Percentiles rank a stretch among this genome's conserved stretches.
Evolutionary conservation across 2,797 vertebrate species (phyloP).

Genomic region (Psittacula echo): DNA sequence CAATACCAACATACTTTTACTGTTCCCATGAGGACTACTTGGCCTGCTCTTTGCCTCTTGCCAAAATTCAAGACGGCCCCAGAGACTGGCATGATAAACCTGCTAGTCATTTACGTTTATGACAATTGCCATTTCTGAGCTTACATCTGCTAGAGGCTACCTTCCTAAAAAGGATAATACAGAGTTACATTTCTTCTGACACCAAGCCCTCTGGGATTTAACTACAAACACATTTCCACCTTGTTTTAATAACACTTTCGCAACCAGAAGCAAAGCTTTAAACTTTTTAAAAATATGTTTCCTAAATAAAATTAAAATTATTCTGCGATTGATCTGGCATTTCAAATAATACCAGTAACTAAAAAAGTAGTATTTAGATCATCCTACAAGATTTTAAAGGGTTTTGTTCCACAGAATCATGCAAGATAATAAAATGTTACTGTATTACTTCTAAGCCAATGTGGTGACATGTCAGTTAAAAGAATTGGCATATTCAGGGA

Average conservation of each 20-base stretch:
- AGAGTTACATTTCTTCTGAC: background rate
- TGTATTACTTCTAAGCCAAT: background rate
- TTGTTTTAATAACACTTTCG: background rate
- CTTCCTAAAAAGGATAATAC: slow-evolving; percentile 19
- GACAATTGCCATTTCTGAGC: slow-evolving; percentile 22
- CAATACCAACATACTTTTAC: slow-evolving; percentile 60
- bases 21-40: slow-evolving; percentile 23
- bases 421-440: slow-evolving; percentile 2
- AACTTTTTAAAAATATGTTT: background rate
- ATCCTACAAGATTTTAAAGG: background rate
- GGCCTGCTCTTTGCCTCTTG: slow-evolving; percentile 44
- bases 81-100: slow-evolving; percentile 50
- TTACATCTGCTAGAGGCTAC: background rate
- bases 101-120: slow-evolving; percentile 38
- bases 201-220: background rate
- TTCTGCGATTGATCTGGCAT: background rate
- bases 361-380: background rate
- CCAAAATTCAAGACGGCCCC: slow-evolving; percentile 48
- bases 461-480: background rate
- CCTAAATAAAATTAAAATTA: background rate
- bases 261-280: background rate
- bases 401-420: background rate
- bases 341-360: background rate
- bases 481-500: background rate
- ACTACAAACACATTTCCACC: background rate